A percentile compares a stretch with the other conserved stretches of the same genome.
These are phyloP conservation scores for Heliconius hortense DNA, from an alignment of 2,888 invertebrate species.

Conservation along the genomic window DNA sequence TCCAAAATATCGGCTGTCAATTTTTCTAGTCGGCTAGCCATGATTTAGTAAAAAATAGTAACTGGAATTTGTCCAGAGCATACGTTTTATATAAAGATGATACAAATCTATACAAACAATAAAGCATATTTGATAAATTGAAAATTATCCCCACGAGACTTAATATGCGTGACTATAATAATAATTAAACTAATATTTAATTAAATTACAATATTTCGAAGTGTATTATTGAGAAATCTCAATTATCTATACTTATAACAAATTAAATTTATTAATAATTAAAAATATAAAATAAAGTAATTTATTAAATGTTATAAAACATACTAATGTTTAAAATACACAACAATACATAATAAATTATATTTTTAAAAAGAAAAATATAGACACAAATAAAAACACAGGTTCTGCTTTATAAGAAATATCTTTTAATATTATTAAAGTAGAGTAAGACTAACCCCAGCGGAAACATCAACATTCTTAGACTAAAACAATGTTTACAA, in stretches of 20 bases:
- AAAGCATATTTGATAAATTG: not conserved
- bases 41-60: slow-evolving; percentile 5
- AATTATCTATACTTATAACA: not conserved
- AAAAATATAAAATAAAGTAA: too few relatives aligned
- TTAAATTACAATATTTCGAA: not conserved
- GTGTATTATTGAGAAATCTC: not conserved
- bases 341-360: too few relatives aligned
- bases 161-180: not conserved
- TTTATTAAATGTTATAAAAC: too few relatives aligned
- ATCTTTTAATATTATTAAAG: slow-evolving; percentile 5
- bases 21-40: slow-evolving; percentile 47
- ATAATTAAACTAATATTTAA: not conserved
- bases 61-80: not conserved
- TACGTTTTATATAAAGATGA: not conserved
- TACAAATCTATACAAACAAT: not conserved
- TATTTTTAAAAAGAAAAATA: not conserved
- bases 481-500: not conserved
- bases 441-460: not conserved
- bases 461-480: slow-evolving; percentile 8
- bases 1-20: slow-evolving; percentile 58
- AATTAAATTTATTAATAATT: too few relatives aligned
- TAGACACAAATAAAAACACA: not conserved
- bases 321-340: too few relatives aligned
- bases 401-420: not conserved
- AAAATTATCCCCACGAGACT: not conserved